A percentile compares a stretch with the other conserved stretches of the same genome.
Evolutionary conservation across 2,797 vertebrate species (phyloP).

Genomic region (Tenualosa ilisha): DNA sequence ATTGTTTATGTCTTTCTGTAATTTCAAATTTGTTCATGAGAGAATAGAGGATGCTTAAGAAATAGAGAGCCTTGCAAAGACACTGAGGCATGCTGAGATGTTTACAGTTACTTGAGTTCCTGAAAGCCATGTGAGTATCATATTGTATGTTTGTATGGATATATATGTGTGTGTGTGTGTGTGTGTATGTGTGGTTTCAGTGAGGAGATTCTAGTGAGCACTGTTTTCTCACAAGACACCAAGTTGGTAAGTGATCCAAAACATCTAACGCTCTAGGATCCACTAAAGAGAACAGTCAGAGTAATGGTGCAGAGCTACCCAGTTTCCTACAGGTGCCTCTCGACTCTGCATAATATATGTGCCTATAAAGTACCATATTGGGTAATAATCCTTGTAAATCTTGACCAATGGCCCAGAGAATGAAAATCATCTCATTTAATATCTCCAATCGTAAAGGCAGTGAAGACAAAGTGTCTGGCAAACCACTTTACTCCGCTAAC

Average conservation of each 20-base stretch:
- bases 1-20: constrained; percentile 42
- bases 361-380: constrained; percentile 24
- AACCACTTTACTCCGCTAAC: constrained; percentile 16
- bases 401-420: constrained; percentile 22
- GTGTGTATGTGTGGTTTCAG: background rate
- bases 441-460: constrained; percentile 13
- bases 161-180: background rate
- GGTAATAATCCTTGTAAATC: constrained; percentile 24
- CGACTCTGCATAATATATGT: constrained; percentile 8
- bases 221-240: background rate
- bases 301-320: background rate
- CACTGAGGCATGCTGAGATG: background rate
- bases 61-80: constrained; percentile 17
- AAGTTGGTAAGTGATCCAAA: background rate
- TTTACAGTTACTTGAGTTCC: background rate
- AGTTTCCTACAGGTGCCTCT: constrained; percentile 8
- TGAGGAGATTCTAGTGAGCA: background rate
- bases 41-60: constrained; percentile 38
- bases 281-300: background rate
- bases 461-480: constrained; percentile 33
- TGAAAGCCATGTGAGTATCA: background rate
- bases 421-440: constrained; percentile 24
- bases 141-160: background rate
- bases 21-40: constrained; percentile 37
- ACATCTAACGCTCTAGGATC: background rate